Base-by-base conservation (phyloP, 2,888 invertebrate species). In the Bruchidius siliquastri region DNA sequence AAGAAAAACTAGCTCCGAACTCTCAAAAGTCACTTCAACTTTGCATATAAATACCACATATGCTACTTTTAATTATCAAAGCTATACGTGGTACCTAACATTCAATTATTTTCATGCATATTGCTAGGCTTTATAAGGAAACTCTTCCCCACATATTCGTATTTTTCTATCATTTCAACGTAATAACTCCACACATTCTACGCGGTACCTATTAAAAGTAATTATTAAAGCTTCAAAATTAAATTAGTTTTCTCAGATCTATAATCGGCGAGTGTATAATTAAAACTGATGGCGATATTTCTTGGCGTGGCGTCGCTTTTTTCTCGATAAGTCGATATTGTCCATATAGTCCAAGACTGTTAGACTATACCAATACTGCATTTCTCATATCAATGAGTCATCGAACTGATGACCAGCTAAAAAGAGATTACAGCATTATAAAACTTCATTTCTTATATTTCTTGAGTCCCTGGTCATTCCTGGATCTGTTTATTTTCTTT, bases 191-290 rank as follows among this genome's bases (percentile, higher is more conserved):
- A 32, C 71, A 32, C 21, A 21, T 21, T n/a, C 21, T 22, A 21
- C 49, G 13, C 49, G 18, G 13, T 49, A 18, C 13, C 49, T 68
- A 72, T 30, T 68, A 67, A 68, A 72, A 66, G 68, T 67, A 68
- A 30, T 72, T 68, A 72, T 72, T 72, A 72, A 68, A 26, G 21
- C 68, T 21, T 32, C 22, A 22, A 67, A 68, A 72, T 72, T 72
- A 22, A 72, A 72, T 72, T 72, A 72, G 68, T 68, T 72, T 72
- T 72, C 72, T 68, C 26, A 72, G 26, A 72, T 72, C 68, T 72
- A 68, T 72, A 72, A 72, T 72, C 72, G 22, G 21, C 1, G 26
- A 21, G 2, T 20, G 22, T 68, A 68, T 68, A 20, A 68, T 72
- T 68, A 72, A 72, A 67, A 22, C 20, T 68, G 72, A 72, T 72